Percentiles rank a stretch among this genome's conserved stretches.
Evolutionary conservation across 2,888 invertebrate species (phyloP).

Genomic region (Mechanitis mazaeus): DNA sequence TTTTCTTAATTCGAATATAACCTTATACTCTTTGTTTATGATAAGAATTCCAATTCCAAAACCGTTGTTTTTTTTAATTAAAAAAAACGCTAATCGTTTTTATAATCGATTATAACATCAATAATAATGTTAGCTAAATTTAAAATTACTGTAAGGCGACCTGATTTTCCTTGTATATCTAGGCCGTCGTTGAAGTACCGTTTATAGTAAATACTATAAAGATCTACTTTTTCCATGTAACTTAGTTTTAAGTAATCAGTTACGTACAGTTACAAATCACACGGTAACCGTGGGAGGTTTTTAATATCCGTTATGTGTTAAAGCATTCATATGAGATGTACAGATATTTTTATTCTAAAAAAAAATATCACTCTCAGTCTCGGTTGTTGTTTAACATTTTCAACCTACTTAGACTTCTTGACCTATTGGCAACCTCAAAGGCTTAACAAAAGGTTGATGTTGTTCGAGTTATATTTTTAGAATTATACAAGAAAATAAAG

Average conservation of each 20-base stretch:
- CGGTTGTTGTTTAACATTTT: conserved; percentile 21
- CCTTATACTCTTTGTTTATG: no score
- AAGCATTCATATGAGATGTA: conserved; percentile 9
- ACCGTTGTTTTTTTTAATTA: no score
- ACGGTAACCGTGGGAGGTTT: conserved; percentile 24
- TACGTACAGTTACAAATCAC: conserved; percentile 23
- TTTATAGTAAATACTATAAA: background rate
- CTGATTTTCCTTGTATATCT: background rate
- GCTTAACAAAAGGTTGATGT: conserved; percentile 9
- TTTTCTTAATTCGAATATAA: no score
- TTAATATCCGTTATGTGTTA: conserved; percentile 16
- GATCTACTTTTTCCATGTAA: background rate
- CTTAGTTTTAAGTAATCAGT: conserved; percentile 6
- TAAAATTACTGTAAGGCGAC: no score
- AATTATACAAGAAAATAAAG: no score
- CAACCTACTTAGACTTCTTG: conserved; percentile 22
- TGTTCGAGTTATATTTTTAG: background rate
- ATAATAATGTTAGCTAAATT: background rate
- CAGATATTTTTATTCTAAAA: conserved; percentile 14
- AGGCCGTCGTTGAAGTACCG: background rate
- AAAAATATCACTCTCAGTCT: conserved; percentile 24
- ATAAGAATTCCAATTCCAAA: no score
- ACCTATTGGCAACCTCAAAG: conserved; percentile 20
- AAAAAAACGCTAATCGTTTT: no score
- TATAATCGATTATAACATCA: no score